A percentile compares a stretch with the other conserved stretches of the same genome.
Conservation (phyloP, 1,140 invertebrate species). For the Choristoneura fumiferana region DNA sequence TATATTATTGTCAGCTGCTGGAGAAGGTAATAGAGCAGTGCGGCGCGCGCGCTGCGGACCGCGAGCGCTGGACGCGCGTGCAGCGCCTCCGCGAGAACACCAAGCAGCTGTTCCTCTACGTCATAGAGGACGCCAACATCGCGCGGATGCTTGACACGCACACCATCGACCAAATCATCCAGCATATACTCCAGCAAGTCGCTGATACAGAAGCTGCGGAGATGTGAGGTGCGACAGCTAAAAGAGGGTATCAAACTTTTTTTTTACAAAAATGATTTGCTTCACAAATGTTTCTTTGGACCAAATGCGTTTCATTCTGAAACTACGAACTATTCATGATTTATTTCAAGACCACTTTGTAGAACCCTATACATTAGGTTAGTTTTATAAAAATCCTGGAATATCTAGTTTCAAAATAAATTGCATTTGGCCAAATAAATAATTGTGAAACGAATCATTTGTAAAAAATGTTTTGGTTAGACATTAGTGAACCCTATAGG, state of each 20-base stretch:
- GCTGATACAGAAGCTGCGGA: slow-evolving; percentile 5
- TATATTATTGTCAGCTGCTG: slow-evolving; percentile 39
- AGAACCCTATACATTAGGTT: too few relatives aligned
- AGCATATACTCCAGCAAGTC: slow-evolving; percentile 49
- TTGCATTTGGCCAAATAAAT: not conserved
- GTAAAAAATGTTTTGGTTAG: too few relatives aligned
- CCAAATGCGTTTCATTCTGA: too few relatives aligned
- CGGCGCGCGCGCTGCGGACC: slow-evolving; percentile 51
- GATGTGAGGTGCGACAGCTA: not conserved
- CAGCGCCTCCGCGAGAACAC: slow-evolving; percentile 66
- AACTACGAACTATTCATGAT: too few relatives aligned
- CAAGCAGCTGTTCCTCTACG: slow-evolving; percentile 65
- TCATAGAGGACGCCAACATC: slow-evolving; percentile 59
- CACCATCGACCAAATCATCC: slow-evolving; percentile 68
- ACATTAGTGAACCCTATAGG: too few relatives aligned
- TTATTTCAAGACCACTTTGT: too few relatives aligned
- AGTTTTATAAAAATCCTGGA: too few relatives aligned
- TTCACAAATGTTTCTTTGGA: too few relatives aligned
- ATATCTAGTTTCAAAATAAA: too few relatives aligned
- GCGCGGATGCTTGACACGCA: slow-evolving; percentile 62
- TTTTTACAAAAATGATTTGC: too few relatives aligned
- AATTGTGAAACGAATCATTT: not conserved
- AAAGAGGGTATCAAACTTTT: too few relatives aligned
- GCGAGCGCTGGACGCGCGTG: slow-evolving; percentile 55
- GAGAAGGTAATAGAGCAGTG: slow-evolving; percentile 63